A percentile compares a stretch with the other conserved stretches of the same genome.
These are phyloP conservation scores for Himalopsyche tibetana DNA, from an alignment of 2,888 invertebrate genomes.

Conservation along the genomic window DNA sequence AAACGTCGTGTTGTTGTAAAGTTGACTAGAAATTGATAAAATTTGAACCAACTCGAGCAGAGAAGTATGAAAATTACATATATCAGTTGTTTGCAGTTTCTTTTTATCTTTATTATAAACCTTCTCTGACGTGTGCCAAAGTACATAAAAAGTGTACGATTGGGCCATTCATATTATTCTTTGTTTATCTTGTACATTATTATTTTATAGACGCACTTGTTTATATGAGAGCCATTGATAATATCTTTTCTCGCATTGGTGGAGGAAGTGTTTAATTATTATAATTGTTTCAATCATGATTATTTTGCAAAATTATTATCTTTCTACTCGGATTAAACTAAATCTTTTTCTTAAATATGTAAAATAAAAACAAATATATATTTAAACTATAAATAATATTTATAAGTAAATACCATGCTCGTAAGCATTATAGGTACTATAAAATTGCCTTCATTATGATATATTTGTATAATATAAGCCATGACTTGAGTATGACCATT, in stretches of 20 bases:
- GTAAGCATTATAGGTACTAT: constrained; percentile 35
- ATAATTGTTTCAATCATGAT: not conserved
- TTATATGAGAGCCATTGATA: too few species aligned
- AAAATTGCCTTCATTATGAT: constrained; percentile 13
- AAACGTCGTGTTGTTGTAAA: too few species aligned
- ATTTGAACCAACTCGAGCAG: too few species aligned
- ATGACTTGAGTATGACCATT: constrained; percentile 19
- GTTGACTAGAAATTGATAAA: too few species aligned
- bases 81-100: too few species aligned
- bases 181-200: too few species aligned
- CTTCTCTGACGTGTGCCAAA: too few species aligned
- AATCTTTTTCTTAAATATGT: not conserved
- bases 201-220: too few species aligned
- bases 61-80: too few species aligned
- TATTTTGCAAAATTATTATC: not conserved
- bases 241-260: constrained; percentile 1
- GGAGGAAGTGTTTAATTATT: not conserved
- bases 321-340: not conserved
- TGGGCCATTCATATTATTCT: too few species aligned
- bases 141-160: too few species aligned
- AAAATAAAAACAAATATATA: constrained; percentile 15
- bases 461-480: constrained; percentile 14
- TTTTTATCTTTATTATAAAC: too few species aligned
- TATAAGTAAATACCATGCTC: constrained; percentile 33
- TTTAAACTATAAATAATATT: not conserved